Evolutionary conservation across 2,113 vertebrate genomes (phyloP).

Genomic region (Heteronetta atricapilla): DNA sequence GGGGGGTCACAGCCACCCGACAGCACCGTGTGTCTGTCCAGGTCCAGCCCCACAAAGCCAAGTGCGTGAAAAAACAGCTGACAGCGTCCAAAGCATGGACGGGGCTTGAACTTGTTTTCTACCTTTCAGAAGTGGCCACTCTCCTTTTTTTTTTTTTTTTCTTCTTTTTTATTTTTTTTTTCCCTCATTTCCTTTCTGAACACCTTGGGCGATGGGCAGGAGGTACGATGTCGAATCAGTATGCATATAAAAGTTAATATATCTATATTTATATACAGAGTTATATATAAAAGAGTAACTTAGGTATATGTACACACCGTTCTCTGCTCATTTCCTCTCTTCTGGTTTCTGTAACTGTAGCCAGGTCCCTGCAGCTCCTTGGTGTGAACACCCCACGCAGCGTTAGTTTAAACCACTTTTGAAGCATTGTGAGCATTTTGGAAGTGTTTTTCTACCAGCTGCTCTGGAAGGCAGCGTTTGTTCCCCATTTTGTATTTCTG

Average conservation of each 20-base stretch:
- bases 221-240: not conserved
- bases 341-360: not conserved
- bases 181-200: not conserved
- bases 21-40: not conserved
- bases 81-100: not conserved
- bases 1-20: too few relatives aligned
- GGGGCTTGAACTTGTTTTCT: not conserved
- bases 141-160: too few relatives aligned
- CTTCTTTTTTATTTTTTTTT: too few relatives aligned
- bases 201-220: not conserved
- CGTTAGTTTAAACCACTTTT: not conserved
- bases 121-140: not conserved
- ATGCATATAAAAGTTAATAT: not conserved
- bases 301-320: not conserved
- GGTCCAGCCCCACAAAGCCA: not conserved
- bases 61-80: not conserved
- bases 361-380: not conserved
- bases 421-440: not conserved
- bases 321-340: not conserved
- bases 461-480: not conserved
- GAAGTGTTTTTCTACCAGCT: not conserved
- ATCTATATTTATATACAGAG: not conserved
- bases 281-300: not conserved
- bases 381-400: not conserved
- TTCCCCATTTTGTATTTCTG: conserved; percentile 39